Conservation (phyloP, 2,797 vertebrate species). For the Okamejei kenojei region DNA sequence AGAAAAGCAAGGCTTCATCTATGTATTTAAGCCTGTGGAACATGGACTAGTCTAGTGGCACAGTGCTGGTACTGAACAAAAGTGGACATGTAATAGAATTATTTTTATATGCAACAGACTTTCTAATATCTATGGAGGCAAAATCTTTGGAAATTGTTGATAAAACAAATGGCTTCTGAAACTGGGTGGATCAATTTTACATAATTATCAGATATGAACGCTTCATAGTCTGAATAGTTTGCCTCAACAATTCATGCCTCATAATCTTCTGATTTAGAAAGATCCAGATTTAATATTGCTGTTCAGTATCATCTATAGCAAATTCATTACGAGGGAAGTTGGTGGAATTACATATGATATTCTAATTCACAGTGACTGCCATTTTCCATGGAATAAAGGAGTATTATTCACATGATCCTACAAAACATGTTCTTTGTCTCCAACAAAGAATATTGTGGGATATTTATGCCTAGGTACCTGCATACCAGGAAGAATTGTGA, state of each 20-base stretch:
- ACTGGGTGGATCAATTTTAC: neutral
- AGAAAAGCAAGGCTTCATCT: neutral
- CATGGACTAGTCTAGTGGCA: neutral
- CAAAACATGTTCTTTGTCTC: neutral
- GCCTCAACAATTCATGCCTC: neutral
- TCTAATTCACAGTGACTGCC: neutral
- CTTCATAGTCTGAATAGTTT: neutral
- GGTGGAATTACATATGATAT: neutral
- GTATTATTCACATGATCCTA: neutral
- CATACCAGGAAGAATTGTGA: neutral
- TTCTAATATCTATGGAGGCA: neutral
- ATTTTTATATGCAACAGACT: neutral
- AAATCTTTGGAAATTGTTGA: neutral
- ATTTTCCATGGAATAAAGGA: neutral
- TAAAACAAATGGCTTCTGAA: neutral
- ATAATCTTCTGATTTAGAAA: neutral
- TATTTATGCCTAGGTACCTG: neutral
- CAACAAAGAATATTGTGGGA: neutral
- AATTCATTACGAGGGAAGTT: neutral
- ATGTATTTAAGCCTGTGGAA: neutral
- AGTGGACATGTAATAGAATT: neutral
- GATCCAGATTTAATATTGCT: neutral
- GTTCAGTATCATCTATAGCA: neutral
- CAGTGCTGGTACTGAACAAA: neutral
- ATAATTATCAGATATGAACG: neutral